Base-by-base conservation (phyloP, 1,140 invertebrate genomes). In the Macrobrachium rosenbergii region DNA sequence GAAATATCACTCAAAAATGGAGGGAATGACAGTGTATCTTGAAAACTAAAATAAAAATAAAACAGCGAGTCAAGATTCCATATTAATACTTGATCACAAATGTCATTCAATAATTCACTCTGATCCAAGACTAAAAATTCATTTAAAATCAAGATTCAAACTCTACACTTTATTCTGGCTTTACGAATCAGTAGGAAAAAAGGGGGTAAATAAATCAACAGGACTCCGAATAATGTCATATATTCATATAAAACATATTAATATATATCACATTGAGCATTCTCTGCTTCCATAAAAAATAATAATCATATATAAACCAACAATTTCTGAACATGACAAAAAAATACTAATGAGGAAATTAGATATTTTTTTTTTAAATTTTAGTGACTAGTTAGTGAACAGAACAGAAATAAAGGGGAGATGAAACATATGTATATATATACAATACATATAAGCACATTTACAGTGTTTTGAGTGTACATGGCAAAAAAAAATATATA, bases 221-320 rank as follows among this genome's bases (percentile, higher is more conserved):
- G 37, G 17, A 19, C 14, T 63, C 79, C 43, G 79, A 67, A 63
- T 64, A 81, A 64, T 81, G 64, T 63, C 60, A 81, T 81, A 81
- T 60, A 81, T 67, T 81, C 79, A 64, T 81, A 81, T 81, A 81
- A 81, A 81, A 81, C 79, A 81, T 81, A 81, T 81, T 67, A 67
- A 67, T 81, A 81, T 81, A 67, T 81, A 81, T 81, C 79, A 81
- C 79, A 81, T 81, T 81, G 79, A 81, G 79, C 79, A 81, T 63
- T 81, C 79, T 64, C 79, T 19, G 79, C 79, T 67, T 81, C 58
- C 63, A 81, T 81, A 81, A 81, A 81, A 77, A 77, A 77, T 77
- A 77, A 77, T 77, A 52, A 52, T 52, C 7, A 52, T 52, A 52
- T 52, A 52, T 52, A 52, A 52, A 52, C 52, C 52, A 52, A 52